Conservation (phyloP, 2,113 vertebrate genomes). For the Sorex araneus region DNA sequence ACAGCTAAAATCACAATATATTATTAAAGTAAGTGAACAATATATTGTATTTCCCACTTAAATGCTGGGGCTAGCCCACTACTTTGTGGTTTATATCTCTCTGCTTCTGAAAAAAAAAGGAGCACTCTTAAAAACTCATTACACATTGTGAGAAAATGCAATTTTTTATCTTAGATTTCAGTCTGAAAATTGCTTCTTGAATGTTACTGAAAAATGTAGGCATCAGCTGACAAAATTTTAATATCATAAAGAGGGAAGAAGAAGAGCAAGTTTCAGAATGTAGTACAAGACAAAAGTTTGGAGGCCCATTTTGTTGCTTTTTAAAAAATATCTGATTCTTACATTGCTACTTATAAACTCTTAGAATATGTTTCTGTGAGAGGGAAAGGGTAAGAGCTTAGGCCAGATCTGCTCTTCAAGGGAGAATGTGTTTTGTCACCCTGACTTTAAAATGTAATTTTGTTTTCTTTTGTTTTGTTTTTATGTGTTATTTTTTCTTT, state of each 20-base stretch:
- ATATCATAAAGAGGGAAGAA: neutral
- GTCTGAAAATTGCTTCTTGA: conserved; percentile 42
- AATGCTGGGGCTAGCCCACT: neutral
- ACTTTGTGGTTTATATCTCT: neutral
- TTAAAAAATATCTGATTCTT: conserved; percentile 14
- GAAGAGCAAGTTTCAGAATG: neutral
- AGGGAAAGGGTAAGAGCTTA: too few relatives aligned
- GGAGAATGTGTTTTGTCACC: neutral
- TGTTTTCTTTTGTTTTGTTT: too few relatives aligned
- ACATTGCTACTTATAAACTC: neutral
- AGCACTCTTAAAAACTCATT: neutral
- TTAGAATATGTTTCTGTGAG: neutral
- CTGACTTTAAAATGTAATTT: conserved; percentile 40
- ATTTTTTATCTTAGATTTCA: conserved; percentile 45
- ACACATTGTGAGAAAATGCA: neutral
- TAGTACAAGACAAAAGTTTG: conserved; percentile 37
- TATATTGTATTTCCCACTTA: neutral
- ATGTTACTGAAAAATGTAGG: conserved; percentile 30
- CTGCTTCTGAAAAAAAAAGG: neutral
- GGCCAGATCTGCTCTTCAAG: too few relatives aligned
- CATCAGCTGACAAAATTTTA: conserved; percentile 47
- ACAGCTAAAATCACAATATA: conserved; percentile 34
- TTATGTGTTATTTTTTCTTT: too few relatives aligned
- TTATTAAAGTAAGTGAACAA: neutral
- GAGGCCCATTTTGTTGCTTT: neutral